Base-by-base conservation (phyloP, 2,888 invertebrate genomes). In the Pomacea canaliculata region DNA sequence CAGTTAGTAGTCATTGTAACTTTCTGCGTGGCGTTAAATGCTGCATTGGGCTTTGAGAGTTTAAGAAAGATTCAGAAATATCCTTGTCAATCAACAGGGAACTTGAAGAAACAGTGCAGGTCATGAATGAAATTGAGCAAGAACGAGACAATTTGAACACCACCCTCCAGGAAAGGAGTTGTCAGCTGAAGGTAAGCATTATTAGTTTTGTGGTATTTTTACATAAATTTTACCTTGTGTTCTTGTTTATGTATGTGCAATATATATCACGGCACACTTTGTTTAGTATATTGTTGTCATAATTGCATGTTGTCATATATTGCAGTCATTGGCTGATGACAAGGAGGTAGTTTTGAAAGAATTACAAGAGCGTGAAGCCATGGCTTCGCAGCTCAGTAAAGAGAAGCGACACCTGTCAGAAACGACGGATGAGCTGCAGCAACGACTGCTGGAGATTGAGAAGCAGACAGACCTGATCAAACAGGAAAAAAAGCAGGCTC, bases 401-500 rank as follows among this genome's bases (percentile, higher is more conserved):
- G 91, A 91, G 81, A 91, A 91, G 79, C 85, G 89, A 71, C 88
- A 88, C 71, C 79, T 91, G 76, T 88, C 89, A 1, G 84, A 88
- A 49, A 87, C 89, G 9, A 88, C 90, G 37, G 87, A 88, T 66
- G 87, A 87, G 66, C 81, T 91, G 71, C 81, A 81, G 63, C 70
- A 73, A 12, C 83, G 84, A 56, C 84, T 90, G 48, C 70, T 80
- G 60, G 81, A 88, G 65, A 92, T 92, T 71, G 92, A 92, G 79
- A 84, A 87, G 10, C 87, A 91, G 73, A 91, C 90, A 66, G 84
- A 88, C 69, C 80, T 83, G 48, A 82, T 92, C 48, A 81, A 89
- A 66, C 84, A 87, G 0, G 91, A 91, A 76, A 92, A 91, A 80
- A 84, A 88, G n/a, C 85, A 86, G 65, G 90, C 91, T 60, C 90